Conservation (phyloP, 1,140 invertebrate genomes). For the Drosophila ficusphila region DNA sequence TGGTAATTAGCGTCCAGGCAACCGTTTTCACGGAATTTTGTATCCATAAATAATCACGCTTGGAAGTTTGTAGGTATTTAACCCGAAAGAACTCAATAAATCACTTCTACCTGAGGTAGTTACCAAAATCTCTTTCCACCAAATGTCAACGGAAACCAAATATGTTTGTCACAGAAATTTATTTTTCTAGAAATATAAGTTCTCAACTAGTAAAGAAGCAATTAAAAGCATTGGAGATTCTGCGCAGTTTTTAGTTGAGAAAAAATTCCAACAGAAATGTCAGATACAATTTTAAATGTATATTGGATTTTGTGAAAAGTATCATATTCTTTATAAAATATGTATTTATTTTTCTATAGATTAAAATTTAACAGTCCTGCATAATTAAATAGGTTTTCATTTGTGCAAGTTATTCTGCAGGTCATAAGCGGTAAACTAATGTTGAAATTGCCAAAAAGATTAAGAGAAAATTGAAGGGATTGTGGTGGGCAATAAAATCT, state of each 20-base stretch:
- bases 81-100: not conserved
- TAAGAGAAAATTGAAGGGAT: constrained; percentile 26
- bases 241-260: too few species aligned
- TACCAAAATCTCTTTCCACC: not conserved
- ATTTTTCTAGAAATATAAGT: too few species aligned
- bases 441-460: constrained; percentile 22
- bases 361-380: too few species aligned
- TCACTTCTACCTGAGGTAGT: not conserved
- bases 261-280: too few species aligned
- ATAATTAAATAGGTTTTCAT: not conserved
- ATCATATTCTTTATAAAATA: too few species aligned
- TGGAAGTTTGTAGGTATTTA: not conserved
- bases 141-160: too few species aligned
- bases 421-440: constrained; percentile 1
- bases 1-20: not conserved
- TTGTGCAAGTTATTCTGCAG: not conserved
- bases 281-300: too few species aligned
- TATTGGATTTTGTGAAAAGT: too few species aligned
- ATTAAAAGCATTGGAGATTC: too few species aligned
- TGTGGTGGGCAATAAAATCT: constrained; percentile 50
- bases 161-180: too few species aligned
- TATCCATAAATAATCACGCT: not conserved
- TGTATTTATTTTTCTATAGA: too few species aligned
- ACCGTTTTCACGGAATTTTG: not conserved
- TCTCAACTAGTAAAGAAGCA: too few species aligned